Conservation (phyloP, 37 sponge, comb jelly and placozoan genomes). For the Halichondria panicea region DNA sequence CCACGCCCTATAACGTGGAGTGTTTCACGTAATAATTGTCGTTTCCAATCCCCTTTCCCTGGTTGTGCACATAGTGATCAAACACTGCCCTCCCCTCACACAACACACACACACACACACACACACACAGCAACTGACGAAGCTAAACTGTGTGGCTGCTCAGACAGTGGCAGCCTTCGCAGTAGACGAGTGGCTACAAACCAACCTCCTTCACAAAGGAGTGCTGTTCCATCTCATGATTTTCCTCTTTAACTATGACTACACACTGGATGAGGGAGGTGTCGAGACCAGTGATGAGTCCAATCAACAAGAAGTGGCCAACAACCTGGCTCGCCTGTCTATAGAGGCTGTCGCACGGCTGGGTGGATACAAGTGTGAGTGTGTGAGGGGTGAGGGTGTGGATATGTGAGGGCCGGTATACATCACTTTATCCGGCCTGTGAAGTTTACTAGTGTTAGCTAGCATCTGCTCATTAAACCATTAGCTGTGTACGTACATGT, state of each 20-base stretch:
- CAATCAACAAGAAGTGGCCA: conserved; percentile 93
- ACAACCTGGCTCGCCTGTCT: conserved; percentile 86
- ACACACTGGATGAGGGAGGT: conserved; percentile 97
- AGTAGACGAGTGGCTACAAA: conserved; percentile 90
- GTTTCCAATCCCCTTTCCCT: too few species aligned
- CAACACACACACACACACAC: too few species aligned
- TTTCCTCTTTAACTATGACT: conserved; percentile 97
- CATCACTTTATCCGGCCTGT: too few species aligned
- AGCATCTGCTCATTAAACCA: too few species aligned
- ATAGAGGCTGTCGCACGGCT: conserved; percentile 73
- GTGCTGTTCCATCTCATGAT: conserved; percentile 84
- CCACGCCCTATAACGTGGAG: too few species aligned
- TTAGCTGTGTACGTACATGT: too few species aligned
- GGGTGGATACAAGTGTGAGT: conserved; percentile 78
- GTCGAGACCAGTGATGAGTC: conserved; percentile 88
- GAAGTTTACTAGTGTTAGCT: too few species aligned
- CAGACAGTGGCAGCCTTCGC: conserved; percentile 82
- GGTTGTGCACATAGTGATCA: too few species aligned
- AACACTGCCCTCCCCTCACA: too few species aligned
- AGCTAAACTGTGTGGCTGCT: conserved; percentile 71
- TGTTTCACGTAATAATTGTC: too few species aligned
- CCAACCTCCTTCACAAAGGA: conserved; percentile 79
- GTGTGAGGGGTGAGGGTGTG: too few species aligned
- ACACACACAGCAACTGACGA: conserved; percentile 68
- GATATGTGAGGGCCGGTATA: too few species aligned